Base-by-base conservation (phyloP, 2,888 invertebrate species). In the Drosophila colorata region DNA sequence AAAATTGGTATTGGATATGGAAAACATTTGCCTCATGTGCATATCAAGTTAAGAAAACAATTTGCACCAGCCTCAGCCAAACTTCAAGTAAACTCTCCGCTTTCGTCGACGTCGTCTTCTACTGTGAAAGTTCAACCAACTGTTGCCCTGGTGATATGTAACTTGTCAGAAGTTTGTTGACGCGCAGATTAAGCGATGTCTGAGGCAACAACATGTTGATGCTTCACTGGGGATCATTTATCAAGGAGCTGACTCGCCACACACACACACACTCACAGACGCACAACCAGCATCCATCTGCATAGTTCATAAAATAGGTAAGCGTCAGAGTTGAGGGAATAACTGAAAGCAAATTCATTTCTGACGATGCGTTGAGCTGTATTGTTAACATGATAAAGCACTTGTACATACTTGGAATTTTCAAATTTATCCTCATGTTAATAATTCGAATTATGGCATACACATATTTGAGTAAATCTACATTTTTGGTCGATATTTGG, bases 141-240 rank as follows among this genome's bases (percentile, higher is more conserved):
- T 83, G 83, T 86, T 83, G 83, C 80, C 78, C 53, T 38, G 66
- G 76, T 82, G 80, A 80, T 78, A 66, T 78, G 80, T 87, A 77
- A 87, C 82, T 83, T 88, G 80, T 88, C 89, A 88, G 70, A 88
- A 89, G 78, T 88, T 88, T 76, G 80, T 69, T 86, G 86, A 83
- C 86, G 73, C 73, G 75, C 85, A 81, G 79, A 75, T 87, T 87
- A 87, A 81, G 73, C 69, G 72, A 35, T 35, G 64, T 67, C 68
- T 70, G 67, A 20, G 61, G 69, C 75, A 68, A 71, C 70, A 75
- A 69, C 70, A 75, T 65, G 71, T 74, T 63, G 74, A 64, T 72
- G 65, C 74, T 69, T 41, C 60, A 73, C 46, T 20, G 23, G 56
- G 74, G 63, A 77, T 83, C 83, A 86, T 83, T 85, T 85, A 83